Conservation (phyloP, 2,888 invertebrate species). For the Drosophila anceps region DNA sequence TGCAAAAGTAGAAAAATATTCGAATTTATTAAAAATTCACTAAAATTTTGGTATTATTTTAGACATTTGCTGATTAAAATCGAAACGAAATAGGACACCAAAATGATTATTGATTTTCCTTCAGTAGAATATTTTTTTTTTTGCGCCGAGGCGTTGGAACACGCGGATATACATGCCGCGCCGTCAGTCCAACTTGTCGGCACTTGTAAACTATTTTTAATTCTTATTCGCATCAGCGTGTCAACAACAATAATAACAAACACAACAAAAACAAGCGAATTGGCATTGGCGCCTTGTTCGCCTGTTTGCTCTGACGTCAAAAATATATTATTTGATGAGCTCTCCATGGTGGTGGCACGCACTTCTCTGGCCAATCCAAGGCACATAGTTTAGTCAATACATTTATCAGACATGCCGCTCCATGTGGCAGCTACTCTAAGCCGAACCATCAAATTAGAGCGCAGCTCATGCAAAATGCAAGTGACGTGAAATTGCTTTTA, state of each 20-base stretch:
- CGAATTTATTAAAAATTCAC: neutral
- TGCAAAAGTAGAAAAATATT: slow-evolving; percentile 83
- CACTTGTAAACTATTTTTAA: slow-evolving; percentile 79
- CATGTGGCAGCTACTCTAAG: slow-evolving; percentile 6
- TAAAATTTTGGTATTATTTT: slow-evolving; percentile 10
- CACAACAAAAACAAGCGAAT: slow-evolving; percentile 31
- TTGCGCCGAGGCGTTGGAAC: neutral
- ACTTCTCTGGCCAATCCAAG: slow-evolving; percentile 24
- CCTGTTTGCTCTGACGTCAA: slow-evolving; percentile 55
- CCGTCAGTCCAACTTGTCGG: slow-evolving; percentile 46
- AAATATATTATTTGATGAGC: slow-evolving; percentile 26
- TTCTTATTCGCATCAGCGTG: slow-evolving; percentile 46
- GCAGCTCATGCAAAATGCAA: slow-evolving; percentile 53
- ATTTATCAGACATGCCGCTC: slow-evolving; percentile 35
- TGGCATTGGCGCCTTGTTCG: slow-evolving; percentile 69
- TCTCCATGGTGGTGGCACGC: slow-evolving; percentile 45
- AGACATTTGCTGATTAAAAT: slow-evolving; percentile 6
- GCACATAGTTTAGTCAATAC: slow-evolving; percentile 66
- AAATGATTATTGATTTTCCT: slow-evolving; percentile 49
- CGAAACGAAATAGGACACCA: slow-evolving; percentile 8
- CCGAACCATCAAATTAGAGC: slow-evolving; percentile 18
- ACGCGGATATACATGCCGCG: slow-evolving; percentile 17
- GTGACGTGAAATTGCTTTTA: slow-evolving; percentile 48
- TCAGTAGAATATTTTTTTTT: neutral
- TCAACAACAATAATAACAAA: slow-evolving; percentile 38